phyloP scores from a whole-genome alignment of 2,113 vertebrate species.

The Serinus canaria region DNA sequence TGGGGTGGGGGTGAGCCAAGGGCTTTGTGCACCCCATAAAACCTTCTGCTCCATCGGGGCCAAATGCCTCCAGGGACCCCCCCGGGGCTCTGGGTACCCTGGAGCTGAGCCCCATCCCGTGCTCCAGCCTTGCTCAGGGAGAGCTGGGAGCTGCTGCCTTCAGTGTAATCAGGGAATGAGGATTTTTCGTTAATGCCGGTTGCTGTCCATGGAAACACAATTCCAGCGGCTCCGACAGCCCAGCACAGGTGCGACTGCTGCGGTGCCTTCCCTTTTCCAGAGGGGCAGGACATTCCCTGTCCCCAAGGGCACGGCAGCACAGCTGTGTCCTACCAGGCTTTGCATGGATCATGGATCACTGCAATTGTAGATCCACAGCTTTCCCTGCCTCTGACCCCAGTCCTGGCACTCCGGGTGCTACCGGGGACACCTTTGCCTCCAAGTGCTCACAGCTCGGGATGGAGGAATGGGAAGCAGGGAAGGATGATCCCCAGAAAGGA shows the following conservation, averaged over 20 bases:
- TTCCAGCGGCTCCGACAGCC: neutral
- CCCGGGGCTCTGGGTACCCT: rapidly evolving
- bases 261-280: no score
- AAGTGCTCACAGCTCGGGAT: rapidly evolving
- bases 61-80: rapidly evolving
- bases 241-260: neutral
- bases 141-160: neutral
- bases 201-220: neutral
- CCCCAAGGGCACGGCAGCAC: neutral
- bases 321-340: rapidly evolving
- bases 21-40: rapidly evolving
- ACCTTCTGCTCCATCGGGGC: neutral
- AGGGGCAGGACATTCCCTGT: neutral
- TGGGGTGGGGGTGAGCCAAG: neutral
- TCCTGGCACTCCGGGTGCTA: rapidly evolving
- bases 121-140: neutral
- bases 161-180: rapidly evolving
- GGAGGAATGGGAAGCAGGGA: neutral
- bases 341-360: rapidly evolving
- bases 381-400: neutral
- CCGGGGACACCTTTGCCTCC: rapidly evolving
- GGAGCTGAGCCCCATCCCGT: neutral
- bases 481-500: neutral
- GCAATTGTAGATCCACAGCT: rapidly evolving
- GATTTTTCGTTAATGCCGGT: neutral